Conservation (phyloP, 1,140 invertebrate species). For the Pemphigus obesinymphae region DNA sequence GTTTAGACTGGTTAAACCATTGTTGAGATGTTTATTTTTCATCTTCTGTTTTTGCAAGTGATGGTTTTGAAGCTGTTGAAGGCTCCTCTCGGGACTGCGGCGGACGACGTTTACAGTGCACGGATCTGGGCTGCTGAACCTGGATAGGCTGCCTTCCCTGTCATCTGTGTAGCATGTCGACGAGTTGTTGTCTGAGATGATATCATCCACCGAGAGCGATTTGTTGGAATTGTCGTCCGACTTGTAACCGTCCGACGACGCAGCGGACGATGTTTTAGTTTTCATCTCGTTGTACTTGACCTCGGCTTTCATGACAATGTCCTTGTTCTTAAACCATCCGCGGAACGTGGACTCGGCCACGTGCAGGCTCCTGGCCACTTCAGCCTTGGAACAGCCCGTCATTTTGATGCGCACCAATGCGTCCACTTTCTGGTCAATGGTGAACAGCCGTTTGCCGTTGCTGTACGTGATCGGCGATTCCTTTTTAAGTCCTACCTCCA, state of each 20-base stretch:
- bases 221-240: conserved; percentile 31
- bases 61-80: not conserved
- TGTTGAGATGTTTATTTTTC: not conserved
- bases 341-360: conserved; percentile 37
- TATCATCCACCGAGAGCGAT: conserved; percentile 5
- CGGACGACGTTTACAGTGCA: not conserved
- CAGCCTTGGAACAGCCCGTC: conserved; percentile 24
- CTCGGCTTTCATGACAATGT: conserved; percentile 29
- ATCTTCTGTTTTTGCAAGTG: not conserved
- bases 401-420: conserved; percentile 37
- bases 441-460: conserved; percentile 34
- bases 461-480: conserved; percentile 30
- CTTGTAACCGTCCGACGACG: conserved; percentile 5
- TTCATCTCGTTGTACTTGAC: conserved; percentile 28
- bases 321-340: conserved; percentile 34
- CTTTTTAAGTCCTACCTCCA: conserved; percentile 18
- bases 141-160: not conserved
- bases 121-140: conserved; percentile 19
- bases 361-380: conserved; percentile 28
- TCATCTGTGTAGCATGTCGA: conserved; percentile 13
- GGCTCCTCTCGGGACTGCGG: not conserved
- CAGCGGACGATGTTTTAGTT: not conserved
- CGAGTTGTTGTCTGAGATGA: conserved; percentile 20
- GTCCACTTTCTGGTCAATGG: conserved; percentile 33
- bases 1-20: not conserved